Conservation (phyloP, 2,797 vertebrate species). For the Liasis olivaceus region DNA sequence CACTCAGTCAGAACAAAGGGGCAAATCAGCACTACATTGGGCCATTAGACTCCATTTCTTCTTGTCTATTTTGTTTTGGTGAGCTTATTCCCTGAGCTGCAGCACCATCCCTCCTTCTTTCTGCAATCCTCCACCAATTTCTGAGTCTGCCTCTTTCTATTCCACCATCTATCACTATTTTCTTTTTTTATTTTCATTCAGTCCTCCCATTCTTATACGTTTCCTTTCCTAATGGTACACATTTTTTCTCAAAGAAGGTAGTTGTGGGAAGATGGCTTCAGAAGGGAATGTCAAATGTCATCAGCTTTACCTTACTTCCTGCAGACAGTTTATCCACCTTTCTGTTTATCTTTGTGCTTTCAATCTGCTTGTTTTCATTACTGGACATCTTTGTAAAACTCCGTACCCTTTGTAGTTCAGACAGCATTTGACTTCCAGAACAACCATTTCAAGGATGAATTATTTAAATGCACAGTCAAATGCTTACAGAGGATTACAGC, state of each 20-base stretch:
- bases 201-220: background rate
- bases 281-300: slow-evolving; percentile 17
- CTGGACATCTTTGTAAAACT: slow-evolving; percentile 23
- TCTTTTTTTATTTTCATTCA: background rate
- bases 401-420: background rate
- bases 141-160: background rate
- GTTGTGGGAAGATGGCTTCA: background rate
- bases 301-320: slow-evolving; percentile 25
- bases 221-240: background rate
- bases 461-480: slow-evolving; percentile 13
- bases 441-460: background rate
- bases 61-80: slow-evolving; percentile 19
- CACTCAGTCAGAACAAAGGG: slow-evolving; percentile 7
- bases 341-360: background rate
- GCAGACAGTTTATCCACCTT: slow-evolving; percentile 27
- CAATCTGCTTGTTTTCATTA: slow-evolving; percentile 26
- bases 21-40: background rate
- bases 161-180: slow-evolving; percentile 19
- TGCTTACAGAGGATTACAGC: slow-evolving; percentile 13
- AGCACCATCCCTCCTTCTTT: background rate
- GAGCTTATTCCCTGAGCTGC: background rate
- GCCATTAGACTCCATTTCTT: background rate
- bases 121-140: background rate
- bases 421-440: slow-evolving; percentile 10
- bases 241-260: background rate